These are phyloP conservation scores for Machaerirhynchus nigripectus DNA, from an alignment of 2,113 vertebrate genomes.

Conservation along the genomic window DNA sequence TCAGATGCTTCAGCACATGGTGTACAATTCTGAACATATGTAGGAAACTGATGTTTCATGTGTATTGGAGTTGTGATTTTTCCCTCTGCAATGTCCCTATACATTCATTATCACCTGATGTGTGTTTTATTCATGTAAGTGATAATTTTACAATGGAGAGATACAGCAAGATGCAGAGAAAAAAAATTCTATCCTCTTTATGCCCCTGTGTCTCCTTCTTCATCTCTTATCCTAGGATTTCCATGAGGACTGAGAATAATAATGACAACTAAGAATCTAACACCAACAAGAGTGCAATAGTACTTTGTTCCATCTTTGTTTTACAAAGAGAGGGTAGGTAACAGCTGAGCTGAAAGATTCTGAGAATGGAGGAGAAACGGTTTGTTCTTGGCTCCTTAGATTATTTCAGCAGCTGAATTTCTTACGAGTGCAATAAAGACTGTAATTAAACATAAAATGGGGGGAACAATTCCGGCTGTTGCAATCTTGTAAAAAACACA, in stretches of 20 bases:
- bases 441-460: conserved; percentile 63
- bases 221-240: neutral
- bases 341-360: neutral
- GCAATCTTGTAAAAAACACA: conserved; percentile 3
- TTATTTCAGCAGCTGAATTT: conserved; percentile 60
- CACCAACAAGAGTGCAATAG: neutral
- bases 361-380: neutral
- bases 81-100: neutral
- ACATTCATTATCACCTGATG: conserved; percentile 32
- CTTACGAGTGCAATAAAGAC: conserved; percentile 57
- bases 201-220: neutral
- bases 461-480: conserved; percentile 30
- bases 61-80: neutral
- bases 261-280: neutral
- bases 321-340: neutral
- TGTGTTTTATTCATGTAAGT: conserved; percentile 32
- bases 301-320: neutral
- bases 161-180: neutral
- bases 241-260: neutral
- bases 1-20: neutral
- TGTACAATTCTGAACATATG: neutral
- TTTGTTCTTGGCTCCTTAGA: conserved; percentile 26
- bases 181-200: neutral
- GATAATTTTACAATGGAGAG: neutral
- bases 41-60: neutral